Conservation (phyloP, 2,113 vertebrate genomes). For the Percopsis transmontana region DNA sequence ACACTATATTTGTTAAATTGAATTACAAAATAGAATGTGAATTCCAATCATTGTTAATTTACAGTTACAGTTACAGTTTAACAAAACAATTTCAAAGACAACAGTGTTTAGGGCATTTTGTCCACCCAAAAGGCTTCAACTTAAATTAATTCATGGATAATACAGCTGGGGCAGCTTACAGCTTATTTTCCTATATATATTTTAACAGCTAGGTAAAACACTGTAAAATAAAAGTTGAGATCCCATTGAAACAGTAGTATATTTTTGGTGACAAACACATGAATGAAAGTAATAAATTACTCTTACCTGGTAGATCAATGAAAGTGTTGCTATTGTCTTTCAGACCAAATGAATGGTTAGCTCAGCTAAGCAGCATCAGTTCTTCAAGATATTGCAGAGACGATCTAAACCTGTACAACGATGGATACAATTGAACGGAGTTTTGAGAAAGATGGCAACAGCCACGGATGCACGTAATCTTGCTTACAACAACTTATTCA, state of each 20-base stretch:
- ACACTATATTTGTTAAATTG: too few relatives aligned
- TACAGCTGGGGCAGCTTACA: not conserved
- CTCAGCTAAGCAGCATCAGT: conserved; percentile 47
- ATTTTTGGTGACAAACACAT: not conserved
- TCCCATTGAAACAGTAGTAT: not conserved
- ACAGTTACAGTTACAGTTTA: too few relatives aligned
- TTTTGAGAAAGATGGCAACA: not conserved
- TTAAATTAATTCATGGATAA: too few relatives aligned
- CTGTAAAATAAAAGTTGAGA: conserved; percentile 2
- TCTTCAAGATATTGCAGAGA: conserved; percentile 23
- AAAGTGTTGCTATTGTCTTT: conserved; percentile 24
- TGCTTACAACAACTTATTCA: conserved; percentile 4
- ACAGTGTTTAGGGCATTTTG: too few relatives aligned
- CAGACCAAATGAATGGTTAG: conserved; percentile 47
- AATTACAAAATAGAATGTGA: too few relatives aligned
- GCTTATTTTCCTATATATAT: conserved; percentile 4
- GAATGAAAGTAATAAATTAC: not conserved
- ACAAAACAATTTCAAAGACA: too few relatives aligned
- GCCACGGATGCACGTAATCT: not conserved
- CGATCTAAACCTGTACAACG: conserved; percentile 8
- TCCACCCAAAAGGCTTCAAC: too few relatives aligned
- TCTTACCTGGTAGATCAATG: conserved; percentile 40
- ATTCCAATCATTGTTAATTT: too few relatives aligned
- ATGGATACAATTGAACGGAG: not conserved
- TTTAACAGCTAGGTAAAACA: conserved; percentile 19